These are phyloP conservation scores for Drosophila prosaltans DNA, from an alignment of 1,140 invertebrate species.

Conservation along the genomic window DNA sequence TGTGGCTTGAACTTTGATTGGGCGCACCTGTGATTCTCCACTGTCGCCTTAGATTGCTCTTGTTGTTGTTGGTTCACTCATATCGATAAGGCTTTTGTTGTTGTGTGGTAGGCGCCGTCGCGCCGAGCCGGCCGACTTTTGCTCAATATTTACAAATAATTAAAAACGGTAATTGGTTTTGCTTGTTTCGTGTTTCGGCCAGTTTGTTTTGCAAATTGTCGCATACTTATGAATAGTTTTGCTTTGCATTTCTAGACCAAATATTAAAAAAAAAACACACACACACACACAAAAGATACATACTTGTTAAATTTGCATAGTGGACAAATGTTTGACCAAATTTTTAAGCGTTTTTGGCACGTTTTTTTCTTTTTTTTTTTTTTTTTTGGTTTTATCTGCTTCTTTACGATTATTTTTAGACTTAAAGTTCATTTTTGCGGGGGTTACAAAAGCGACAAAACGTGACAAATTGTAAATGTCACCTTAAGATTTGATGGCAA, in stretches of 20 bases:
- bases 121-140: slow-evolving; percentile 43
- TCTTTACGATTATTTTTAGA: neutral
- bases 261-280: neutral
- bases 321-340: slow-evolving; percentile 56
- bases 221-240: slow-evolving; percentile 21
- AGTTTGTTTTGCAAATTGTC: slow-evolving; percentile 60
- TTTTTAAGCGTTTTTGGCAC: slow-evolving; percentile 50
- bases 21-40: slow-evolving; percentile 25
- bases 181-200: slow-evolving; percentile 43
- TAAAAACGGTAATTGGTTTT: slow-evolving; percentile 73
- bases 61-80: slow-evolving; percentile 22
- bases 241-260: slow-evolving; percentile 59
- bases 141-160: slow-evolving; percentile 71
- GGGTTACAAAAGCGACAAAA: neutral
- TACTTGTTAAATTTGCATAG: slow-evolving; percentile 15
- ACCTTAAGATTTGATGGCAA: neutral
- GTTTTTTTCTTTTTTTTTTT: slow-evolving; percentile 16
- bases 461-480: neutral
- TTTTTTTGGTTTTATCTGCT: neutral
- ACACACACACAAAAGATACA: neutral
- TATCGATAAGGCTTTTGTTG: slow-evolving; percentile 43
- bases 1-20: slow-evolving; percentile 21
- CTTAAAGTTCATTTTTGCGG: slow-evolving; percentile 20
- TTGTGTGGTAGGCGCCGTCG: slow-evolving; percentile 16
- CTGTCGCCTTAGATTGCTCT: slow-evolving; percentile 21